phyloP scores from a whole-genome alignment of 2,113 vertebrate genomes.

The Argyrosomus japonicus region DNA sequence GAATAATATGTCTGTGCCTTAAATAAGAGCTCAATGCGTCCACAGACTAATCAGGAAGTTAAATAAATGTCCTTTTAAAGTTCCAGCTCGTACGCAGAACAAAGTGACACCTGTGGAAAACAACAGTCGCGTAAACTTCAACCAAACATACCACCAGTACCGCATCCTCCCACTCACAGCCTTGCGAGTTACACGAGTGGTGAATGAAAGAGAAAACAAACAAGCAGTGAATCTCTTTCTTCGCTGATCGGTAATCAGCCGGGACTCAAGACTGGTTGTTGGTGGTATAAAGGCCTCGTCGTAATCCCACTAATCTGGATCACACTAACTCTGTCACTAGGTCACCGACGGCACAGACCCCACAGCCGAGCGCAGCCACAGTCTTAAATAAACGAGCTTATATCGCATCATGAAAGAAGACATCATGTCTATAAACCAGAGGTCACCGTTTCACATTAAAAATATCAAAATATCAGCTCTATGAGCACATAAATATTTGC shows the following conservation, averaged over 20 bases:
- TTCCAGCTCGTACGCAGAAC: neutral
- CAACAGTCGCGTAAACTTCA: neutral
- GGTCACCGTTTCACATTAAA: neutral
- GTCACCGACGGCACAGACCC: constrained; percentile 54
- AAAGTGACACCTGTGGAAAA: neutral
- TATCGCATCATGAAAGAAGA: too few relatives aligned
- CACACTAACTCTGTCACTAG: constrained; percentile 64
- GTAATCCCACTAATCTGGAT: constrained; percentile 81
- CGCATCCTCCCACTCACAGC: neutral
- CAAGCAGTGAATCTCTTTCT: constrained; percentile 47
- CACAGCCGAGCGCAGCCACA: neutral
- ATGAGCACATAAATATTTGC: constrained; percentile 4
- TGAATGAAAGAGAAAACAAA: constrained; percentile 59
- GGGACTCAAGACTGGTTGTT: constrained; percentile 53
- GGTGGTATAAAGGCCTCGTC: constrained; percentile 40
- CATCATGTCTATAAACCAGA: neutral
- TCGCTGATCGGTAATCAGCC: constrained; percentile 50
- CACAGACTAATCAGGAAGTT: neutral
- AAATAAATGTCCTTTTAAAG: neutral
- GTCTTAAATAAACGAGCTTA: too few relatives aligned
- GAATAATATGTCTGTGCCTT: neutral
- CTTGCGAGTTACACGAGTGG: neutral
- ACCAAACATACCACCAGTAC: neutral
- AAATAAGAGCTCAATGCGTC: neutral
- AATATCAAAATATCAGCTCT: neutral